Percentiles rank a stretch among this genome's conserved stretches.
Evolutionary conservation across 2,797 vertebrate genomes (phyloP).

Genomic region (Odontamblyopus rebecca): DNA sequence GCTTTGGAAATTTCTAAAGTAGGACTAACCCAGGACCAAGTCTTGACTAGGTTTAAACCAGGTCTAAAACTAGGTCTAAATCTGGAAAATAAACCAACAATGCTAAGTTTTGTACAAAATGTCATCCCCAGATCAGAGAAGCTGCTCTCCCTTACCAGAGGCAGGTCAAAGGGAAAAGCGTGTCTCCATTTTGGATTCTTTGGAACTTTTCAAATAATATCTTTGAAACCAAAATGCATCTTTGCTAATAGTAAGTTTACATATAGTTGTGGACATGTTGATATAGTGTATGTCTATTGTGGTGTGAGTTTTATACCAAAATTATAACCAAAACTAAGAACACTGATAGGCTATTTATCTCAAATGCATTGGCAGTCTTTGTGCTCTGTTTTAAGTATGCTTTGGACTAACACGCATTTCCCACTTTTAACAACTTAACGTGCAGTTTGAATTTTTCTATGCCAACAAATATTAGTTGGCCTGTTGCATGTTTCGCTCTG

Average conservation of each 20-base stretch:
- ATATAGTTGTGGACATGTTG: background rate
- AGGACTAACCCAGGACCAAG: background rate
- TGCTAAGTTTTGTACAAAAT: constrained; percentile 1
- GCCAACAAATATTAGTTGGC: background rate
- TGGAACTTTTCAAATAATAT: constrained; percentile 3
- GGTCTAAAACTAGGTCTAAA: background rate
- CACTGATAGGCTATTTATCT: background rate
- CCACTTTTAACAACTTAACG: background rate
- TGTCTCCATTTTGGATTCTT: constrained; percentile 9
- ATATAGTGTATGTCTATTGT: background rate
- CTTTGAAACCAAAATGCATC: constrained; percentile 12
- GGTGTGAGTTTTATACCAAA: background rate
- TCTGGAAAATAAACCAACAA: background rate
- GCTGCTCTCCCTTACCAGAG: background rate
- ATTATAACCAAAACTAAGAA: background rate
- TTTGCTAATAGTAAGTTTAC: constrained; percentile 12
- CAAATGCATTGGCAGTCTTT: background rate
- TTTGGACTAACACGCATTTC: background rate
- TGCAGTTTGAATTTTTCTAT: background rate
- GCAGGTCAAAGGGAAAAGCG: background rate
- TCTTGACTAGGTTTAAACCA: background rate
- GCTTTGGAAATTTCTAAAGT: background rate
- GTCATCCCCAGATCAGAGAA: constrained; percentile 1
- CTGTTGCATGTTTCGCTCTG: background rate
- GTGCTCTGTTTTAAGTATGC: background rate